Evolutionary conservation across 2,888 invertebrate species (phyloP).

Genomic region (Rhyacophila evoluta): DNA sequence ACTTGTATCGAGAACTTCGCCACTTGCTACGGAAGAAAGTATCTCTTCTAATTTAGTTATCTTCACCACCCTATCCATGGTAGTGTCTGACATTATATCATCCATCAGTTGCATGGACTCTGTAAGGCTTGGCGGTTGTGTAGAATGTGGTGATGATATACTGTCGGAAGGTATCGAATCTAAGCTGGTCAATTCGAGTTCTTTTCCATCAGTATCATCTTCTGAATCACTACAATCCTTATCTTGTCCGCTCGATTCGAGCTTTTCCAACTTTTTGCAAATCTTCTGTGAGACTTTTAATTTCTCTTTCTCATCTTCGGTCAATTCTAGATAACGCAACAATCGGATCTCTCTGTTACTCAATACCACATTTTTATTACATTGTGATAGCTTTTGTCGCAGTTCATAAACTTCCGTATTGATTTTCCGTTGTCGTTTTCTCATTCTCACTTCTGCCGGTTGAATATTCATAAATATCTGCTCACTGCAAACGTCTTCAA

Average conservation of each 20-base stretch:
- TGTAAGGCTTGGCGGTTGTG: slow-evolving; percentile 84
- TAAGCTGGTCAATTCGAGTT: slow-evolving; percentile 83
- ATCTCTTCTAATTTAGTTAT: slow-evolving; percentile 90
- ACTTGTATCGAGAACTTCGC: slow-evolving; percentile 71
- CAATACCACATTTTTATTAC: slow-evolving; percentile 87
- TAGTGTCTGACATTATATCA: slow-evolving; percentile 83
- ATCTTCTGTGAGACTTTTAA: slow-evolving; percentile 92
- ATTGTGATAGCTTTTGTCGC: slow-evolving; percentile 82
- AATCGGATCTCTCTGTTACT: slow-evolving; percentile 93
- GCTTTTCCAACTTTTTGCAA: slow-evolving; percentile 90
- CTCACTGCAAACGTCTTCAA: slow-evolving; percentile 89
- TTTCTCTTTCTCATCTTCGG: slow-evolving; percentile 93
- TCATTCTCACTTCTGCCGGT: slow-evolving; percentile 86
- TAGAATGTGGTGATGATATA: slow-evolving; percentile 79
- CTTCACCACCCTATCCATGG: slow-evolving; percentile 87
- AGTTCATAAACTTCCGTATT: slow-evolving; percentile 92
- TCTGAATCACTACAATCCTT: slow-evolving; percentile 82
- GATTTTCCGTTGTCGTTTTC: slow-evolving; percentile 90
- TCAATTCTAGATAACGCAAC: slow-evolving; percentile 88
- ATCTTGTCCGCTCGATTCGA: slow-evolving; percentile 84
- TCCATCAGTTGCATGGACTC: slow-evolving; percentile 93
- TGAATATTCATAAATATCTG: slow-evolving; percentile 88
- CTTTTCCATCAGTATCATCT: slow-evolving; percentile 77
- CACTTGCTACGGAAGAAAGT: slow-evolving; percentile 82
- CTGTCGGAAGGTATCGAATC: slow-evolving; percentile 85